Percentiles rank a stretch among this genome's conserved stretches.
Evolutionary conservation across 2,113 vertebrate genomes (phyloP).

Genomic region (Zapornia atra): DNA sequence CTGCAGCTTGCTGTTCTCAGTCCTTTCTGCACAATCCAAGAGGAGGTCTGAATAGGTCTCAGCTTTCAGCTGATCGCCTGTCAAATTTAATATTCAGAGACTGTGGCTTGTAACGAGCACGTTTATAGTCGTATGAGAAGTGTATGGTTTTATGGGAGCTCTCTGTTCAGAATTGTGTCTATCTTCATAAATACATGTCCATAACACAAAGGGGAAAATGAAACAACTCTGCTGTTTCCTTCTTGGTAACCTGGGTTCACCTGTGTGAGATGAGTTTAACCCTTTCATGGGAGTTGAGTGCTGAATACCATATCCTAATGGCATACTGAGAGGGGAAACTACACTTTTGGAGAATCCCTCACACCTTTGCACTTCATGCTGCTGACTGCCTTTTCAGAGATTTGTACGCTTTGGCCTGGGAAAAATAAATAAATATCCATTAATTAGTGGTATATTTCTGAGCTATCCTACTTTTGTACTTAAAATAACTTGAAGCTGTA

Average conservation of each 20-base stretch:
- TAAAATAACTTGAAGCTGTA: background rate
- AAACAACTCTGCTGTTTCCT: constrained; percentile 24
- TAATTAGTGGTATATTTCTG: background rate
- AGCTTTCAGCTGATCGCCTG: background rate
- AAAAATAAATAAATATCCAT: too few relatives aligned
- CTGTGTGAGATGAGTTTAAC: constrained; percentile 37
- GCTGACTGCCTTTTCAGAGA: background rate
- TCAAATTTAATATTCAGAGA: constrained; percentile 28
- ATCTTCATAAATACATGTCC: background rate
- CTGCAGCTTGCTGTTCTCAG: background rate
- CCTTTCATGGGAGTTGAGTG: background rate
- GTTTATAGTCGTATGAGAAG: background rate
- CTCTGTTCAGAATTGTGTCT: background rate
- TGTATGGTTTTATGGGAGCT: background rate
- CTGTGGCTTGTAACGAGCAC: background rate
- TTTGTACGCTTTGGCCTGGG: background rate
- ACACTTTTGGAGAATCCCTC: background rate
- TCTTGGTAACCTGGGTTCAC: constrained; percentile 61
- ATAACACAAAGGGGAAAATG: background rate
- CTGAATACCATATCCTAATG: fast-evolving
- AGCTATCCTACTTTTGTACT: background rate
- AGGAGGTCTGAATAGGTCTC: background rate
- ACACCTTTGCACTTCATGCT: background rate
- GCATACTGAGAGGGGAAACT: background rate
- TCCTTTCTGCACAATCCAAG: background rate